Percentiles rank a stretch among this genome's conserved stretches.
Conservation (phyloP, 2,113 vertebrate species). For the Calypte anna region DNA sequence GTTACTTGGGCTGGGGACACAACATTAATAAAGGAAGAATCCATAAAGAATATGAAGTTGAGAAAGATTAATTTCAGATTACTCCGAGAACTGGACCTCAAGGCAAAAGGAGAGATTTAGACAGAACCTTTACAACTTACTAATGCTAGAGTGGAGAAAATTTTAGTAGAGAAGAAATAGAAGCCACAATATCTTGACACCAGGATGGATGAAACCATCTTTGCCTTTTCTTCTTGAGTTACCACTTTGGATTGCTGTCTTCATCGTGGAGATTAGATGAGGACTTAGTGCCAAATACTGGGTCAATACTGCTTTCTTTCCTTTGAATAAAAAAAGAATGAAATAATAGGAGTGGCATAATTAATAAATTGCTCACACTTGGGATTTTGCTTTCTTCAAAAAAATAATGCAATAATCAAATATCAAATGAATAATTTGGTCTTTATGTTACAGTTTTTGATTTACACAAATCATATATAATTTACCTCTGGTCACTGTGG, state of each 20-base stretch:
- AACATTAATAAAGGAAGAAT: neutral
- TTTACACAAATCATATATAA: neutral
- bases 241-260: neutral
- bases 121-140: neutral
- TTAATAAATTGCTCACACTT: neutral
- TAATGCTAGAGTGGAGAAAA: neutral
- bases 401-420: neutral
- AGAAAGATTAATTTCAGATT: too few species aligned
- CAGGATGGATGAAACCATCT: neutral
- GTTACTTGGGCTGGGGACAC: neutral
- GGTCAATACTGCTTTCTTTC: neutral
- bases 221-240: neutral
- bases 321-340: neutral
- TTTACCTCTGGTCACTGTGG: neutral
- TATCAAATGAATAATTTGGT: neutral
- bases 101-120: neutral
- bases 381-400: neutral
- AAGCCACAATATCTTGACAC: neutral
- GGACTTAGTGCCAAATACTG: neutral
- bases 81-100: neutral
- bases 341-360: neutral
- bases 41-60: neutral
- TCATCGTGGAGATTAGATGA: neutral
- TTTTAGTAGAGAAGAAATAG: neutral
- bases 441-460: neutral